Base-by-base conservation (phyloP, 2,888 invertebrate genomes). In the Drosophila nr. medialis region DNA sequence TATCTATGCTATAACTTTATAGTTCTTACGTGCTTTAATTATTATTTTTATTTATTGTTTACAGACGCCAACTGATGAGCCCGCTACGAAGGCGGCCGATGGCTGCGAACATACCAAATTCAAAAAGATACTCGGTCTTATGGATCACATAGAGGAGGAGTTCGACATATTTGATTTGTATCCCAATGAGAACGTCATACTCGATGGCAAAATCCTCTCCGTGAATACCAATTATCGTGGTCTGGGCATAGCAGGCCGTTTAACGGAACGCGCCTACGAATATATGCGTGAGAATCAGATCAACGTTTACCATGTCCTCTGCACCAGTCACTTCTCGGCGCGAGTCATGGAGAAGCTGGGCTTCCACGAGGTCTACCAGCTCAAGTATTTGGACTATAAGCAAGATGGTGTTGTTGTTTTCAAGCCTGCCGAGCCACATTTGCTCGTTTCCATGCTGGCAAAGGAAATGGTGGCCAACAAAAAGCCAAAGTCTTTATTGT, bases 271-370 rank as follows among this genome's bases (percentile, higher is more conserved):
- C 4, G 86, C 90, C 53, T 85, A 93, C 24, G 92, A 93, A 8
- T 93, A 90, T 71, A 93, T 93, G 92, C 88, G 89, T 1, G 86
- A 91, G 29, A 80, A 93, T 36, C 79, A 90, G 0, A 93, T 93
- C 54, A 83, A 88, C n/a, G 93, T 96, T 10, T 94, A 96, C 68
- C 94, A 96, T 32, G 95, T 95, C 49, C 95, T 97, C 80, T 96
- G 97, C 70, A 95, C 96, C 7, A 97, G 97, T 86, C 94, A 95
- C 69, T 97, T 94, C 92, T 96, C 97, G 2, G 96, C 96, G 0
- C 95, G 95, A 90, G 95, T 96, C 0, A 95, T 96, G 59, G 95
- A 95, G 74, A 95, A 95, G 81, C 93, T 95, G 30, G 96, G 96
- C 49, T 97, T 96, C 92, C 94, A 95, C 42, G 94, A 95, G 89